A percentile compares a stretch with the other conserved stretches of the same genome.
phyloP scores from a whole-genome alignment of 2,888 invertebrate species.

The Protophormia terraenovae region DNA sequence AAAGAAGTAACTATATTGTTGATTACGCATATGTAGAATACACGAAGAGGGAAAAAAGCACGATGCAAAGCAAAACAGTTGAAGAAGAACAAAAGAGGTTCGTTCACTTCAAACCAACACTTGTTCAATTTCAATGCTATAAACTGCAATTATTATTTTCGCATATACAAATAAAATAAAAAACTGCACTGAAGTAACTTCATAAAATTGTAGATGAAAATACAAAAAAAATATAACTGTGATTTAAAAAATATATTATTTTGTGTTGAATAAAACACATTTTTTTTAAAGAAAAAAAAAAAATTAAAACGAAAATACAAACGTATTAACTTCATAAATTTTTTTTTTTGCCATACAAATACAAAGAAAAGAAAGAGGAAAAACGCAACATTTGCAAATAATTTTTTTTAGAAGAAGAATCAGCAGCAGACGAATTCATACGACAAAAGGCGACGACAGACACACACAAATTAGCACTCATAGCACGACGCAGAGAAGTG shows the following conservation, averaged over 20 bases:
- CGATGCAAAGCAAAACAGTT: slow-evolving; percentile 44
- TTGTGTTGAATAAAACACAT: slow-evolving; percentile 66
- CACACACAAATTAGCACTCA: slow-evolving; percentile 11
- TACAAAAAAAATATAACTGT: slow-evolving; percentile 75
- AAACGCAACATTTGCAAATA: slow-evolving; percentile 67
- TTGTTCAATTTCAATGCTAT: slow-evolving; percentile 79
- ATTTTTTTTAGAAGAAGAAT: slow-evolving; percentile 46
- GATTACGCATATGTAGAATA: slow-evolving; percentile 36
- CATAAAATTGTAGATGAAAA: slow-evolving; percentile 70
- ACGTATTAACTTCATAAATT: slow-evolving; percentile 26
- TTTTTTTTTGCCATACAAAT: slow-evolving; percentile 56
- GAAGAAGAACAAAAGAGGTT: slow-evolving; percentile 58
- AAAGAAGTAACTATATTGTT: neutral
- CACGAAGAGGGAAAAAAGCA: slow-evolving; percentile 49
- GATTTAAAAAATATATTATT: slow-evolving; percentile 73
- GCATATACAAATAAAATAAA: slow-evolving; percentile 73
- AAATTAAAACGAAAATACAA: slow-evolving; percentile 26
- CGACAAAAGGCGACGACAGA: slow-evolving; percentile 61
- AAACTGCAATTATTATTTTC: slow-evolving; percentile 76
- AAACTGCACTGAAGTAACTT: slow-evolving; percentile 69
- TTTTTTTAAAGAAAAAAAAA: slow-evolving; percentile 60
- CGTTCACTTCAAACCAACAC: slow-evolving; percentile 78
- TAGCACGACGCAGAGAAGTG: slow-evolving; percentile 56
- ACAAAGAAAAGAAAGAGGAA: slow-evolving; percentile 49
- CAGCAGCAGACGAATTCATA: slow-evolving; percentile 59